These are phyloP conservation scores for Troides oblongomaculatus DNA, from an alignment of 2,888 invertebrate genomes.

Conservation along the genomic window DNA sequence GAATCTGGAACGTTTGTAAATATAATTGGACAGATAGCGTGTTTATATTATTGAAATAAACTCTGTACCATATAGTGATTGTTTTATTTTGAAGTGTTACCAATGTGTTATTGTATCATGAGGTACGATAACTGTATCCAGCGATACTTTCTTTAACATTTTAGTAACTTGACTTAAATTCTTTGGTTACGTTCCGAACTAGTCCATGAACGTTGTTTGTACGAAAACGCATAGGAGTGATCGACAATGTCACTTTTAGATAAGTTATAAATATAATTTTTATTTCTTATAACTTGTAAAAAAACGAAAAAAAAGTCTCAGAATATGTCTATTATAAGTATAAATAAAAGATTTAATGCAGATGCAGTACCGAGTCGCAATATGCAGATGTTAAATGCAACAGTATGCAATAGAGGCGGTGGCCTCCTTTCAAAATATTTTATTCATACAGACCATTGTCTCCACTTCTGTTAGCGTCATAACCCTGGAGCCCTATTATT, in stretches of 20 bases:
- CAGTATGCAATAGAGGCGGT: conserved; percentile 29
- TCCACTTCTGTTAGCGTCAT: conserved; percentile 23
- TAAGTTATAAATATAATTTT: too few relatives aligned
- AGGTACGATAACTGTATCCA: too few relatives aligned
- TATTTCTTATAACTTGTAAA: too few relatives aligned
- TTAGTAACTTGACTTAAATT: too few relatives aligned
- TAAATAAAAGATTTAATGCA: conserved; percentile 13
- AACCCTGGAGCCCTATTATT: conserved; percentile 22
- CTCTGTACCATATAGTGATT: conserved; percentile 63
- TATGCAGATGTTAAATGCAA: conserved; percentile 24
- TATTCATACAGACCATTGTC: conserved; percentile 51
- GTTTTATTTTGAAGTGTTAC: conserved; percentile 44
- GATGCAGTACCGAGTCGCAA: neutral
- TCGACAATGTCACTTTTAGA: too few relatives aligned
- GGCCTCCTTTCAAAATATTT: conserved; percentile 49
- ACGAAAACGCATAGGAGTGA: too few relatives aligned
- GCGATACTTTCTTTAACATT: too few relatives aligned
- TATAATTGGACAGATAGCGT: conserved; percentile 66
- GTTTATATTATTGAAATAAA: conserved; percentile 74
- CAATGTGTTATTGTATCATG: neutral
- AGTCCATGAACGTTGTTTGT: too few relatives aligned
- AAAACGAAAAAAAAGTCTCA: neutral
- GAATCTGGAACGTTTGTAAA: conserved; percentile 61
- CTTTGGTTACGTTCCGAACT: too few relatives aligned
- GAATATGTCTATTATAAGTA: conserved; percentile 2